Evolutionary conservation across 2,113 vertebrate species (phyloP), one percentile per base, ranked within the genome.

Genomic region (Heterochromis multidens): DNA sequence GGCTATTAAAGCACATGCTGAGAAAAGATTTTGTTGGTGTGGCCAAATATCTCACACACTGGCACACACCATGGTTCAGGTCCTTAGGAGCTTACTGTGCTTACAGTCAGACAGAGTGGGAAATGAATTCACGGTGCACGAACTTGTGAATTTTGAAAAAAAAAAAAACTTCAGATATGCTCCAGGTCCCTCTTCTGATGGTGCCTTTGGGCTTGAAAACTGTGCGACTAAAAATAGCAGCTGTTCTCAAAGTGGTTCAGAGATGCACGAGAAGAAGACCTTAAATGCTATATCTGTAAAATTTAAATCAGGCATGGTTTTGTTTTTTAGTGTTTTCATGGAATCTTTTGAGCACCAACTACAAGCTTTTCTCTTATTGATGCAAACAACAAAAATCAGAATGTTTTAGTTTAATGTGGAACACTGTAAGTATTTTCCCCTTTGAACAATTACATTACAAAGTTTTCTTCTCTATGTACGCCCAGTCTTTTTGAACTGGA

Each of bases 71-170:
- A 19, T 8, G 49, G 49, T 19, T 19, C 49, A 8, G 49, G 49
- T 52, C 49, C 17, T 52, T 0, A 72, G 10, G 43, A 21, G 19
- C 25, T 52, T 31, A 72, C 43, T 49, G 43, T 3, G 19, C 19
- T 54, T 21, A n/a, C 52, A n/a, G 52, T 54, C 0, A 1, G 25
- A 29, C 49, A 10, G 67, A 70, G 3, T 19, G 5, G 14, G 40
- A 2, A 23, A 70, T 5, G 5, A 70, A 27, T 25, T 27, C 17
- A 70, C 2, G 3, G 8, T 1, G 40, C 23, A 46, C 1, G 14
- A 70, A 46, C 40, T 17, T 23, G 2, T 70, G 23, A 70, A 27
- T 46, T 46, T 46, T 27, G 23, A 67, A 35, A 0, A 67, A 67
- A 0, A 67, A 67, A 67, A 3, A 67, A 23, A 27, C 37, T 6